These are phyloP conservation scores for Solenodon paradoxus DNA, from an alignment of 2,113 vertebrate species.

Conservation along the genomic window DNA sequence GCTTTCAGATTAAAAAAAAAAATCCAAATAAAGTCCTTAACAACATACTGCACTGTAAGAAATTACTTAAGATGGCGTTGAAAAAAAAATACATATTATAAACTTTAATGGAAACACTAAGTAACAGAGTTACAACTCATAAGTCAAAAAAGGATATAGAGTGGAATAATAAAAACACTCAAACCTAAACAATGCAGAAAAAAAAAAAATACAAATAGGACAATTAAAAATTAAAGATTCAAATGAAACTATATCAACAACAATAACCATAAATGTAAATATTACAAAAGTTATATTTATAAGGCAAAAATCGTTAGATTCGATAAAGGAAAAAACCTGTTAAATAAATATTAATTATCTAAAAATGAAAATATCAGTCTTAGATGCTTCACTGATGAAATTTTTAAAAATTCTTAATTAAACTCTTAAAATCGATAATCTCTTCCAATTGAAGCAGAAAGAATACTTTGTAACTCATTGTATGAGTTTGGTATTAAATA, in stretches of 20 bases:
- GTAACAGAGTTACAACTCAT: neutral
- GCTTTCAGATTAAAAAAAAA: too few relatives aligned
- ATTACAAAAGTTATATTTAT: neutral
- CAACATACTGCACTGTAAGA: neutral
- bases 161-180: neutral
- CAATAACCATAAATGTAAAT: neutral
- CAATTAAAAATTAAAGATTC: neutral
- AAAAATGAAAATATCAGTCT: neutral
- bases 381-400: neutral
- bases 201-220: neutral
- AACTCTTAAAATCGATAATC: too few relatives aligned
- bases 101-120: neutral
- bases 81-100: neutral
- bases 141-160: neutral
- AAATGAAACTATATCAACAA: neutral
- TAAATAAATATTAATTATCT: neutral
- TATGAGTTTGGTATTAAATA: neutral
- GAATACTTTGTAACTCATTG: neutral
- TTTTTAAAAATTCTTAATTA: too few relatives aligned
- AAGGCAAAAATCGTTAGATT: neutral
- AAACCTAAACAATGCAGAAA: neutral
- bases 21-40: too few relatives aligned
- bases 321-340: neutral
- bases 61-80: too few relatives aligned
- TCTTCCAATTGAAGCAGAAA: neutral